These are phyloP conservation scores for Copidosoma aretas DNA, from an alignment of 2,888 invertebrate genomes.

Conservation along the genomic window DNA sequence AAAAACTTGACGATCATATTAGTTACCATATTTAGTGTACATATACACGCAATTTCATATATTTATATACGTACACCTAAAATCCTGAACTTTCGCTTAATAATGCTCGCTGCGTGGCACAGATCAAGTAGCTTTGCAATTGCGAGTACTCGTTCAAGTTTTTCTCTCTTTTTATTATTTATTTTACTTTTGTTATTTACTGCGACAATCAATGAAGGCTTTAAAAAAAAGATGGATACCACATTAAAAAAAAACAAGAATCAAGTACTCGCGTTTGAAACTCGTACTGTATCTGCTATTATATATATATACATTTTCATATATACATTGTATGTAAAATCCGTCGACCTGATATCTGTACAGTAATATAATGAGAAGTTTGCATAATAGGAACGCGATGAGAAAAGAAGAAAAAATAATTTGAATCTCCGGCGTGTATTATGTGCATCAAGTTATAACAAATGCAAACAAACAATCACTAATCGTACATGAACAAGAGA, in stretches of 20 bases:
- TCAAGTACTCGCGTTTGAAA: conserved; percentile 28
- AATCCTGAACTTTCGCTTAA: conserved; percentile 31
- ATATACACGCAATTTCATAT: conserved; percentile 23
- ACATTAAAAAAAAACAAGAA: conserved; percentile 11
- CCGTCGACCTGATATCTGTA: conserved; percentile 35
- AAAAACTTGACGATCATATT: conserved; percentile 15
- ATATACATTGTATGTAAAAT: conserved; percentile 40
- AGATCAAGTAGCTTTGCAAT: conserved; percentile 4
- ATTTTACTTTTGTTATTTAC: conserved; percentile 3
- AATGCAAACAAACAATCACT: conserved; percentile 41
- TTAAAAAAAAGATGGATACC: neutral
- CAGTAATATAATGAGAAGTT: conserved; percentile 28
- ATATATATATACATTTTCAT: conserved; percentile 39
- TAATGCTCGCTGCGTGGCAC: conserved; percentile 28
- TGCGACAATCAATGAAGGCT: conserved; percentile 5
- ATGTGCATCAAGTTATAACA: conserved; percentile 39
- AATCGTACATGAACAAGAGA: conserved; percentile 31
- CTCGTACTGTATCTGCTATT: conserved; percentile 22
- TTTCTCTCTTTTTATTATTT: conserved; percentile 4
- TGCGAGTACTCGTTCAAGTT: conserved; percentile 25
- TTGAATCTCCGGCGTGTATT: conserved; percentile 22
- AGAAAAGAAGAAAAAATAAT: conserved; percentile 27
- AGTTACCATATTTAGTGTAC: conserved; percentile 26
- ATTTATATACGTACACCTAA: conserved; percentile 29
- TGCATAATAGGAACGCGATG: conserved; percentile 35